A percentile compares a stretch with the other conserved stretches of the same genome.
phyloP scores from a whole-genome alignment of 2,888 invertebrate genomes.

The Lasioglossum oenotherae region DNA sequence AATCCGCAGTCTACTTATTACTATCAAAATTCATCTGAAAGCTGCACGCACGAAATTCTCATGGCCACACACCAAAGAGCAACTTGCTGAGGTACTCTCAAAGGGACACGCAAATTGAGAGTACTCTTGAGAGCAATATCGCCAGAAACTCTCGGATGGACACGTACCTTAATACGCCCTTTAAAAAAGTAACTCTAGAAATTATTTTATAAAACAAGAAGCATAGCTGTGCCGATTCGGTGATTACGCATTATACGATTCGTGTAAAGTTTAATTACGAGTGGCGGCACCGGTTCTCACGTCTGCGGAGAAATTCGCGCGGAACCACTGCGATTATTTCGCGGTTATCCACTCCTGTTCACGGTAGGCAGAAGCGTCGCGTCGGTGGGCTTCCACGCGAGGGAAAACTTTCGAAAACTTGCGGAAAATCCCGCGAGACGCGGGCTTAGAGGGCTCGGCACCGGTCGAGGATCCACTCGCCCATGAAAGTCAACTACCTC shows the following conservation, averaged over 20 bases:
- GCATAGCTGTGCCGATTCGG: background rate
- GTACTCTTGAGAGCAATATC: too few relatives aligned
- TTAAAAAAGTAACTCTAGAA: too few relatives aligned
- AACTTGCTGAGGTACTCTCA: too few relatives aligned
- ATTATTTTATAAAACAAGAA: background rate
- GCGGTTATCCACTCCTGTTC: constrained; percentile 2
- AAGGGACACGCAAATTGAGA: too few relatives aligned
- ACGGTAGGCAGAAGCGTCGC: background rate
- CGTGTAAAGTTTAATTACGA: constrained; percentile 4
- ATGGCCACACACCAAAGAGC: too few relatives aligned
- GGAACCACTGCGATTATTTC: background rate
- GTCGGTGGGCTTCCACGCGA: background rate
- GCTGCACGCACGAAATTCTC: too few relatives aligned
- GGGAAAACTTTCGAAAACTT: constrained; percentile 8
- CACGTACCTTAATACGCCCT: too few relatives aligned
- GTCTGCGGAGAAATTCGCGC: background rate
- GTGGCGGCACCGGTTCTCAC: background rate
- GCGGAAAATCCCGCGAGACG: background rate
- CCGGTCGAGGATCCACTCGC: background rate
- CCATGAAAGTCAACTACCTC: constrained; percentile 11
- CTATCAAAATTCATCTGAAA: too few relatives aligned
- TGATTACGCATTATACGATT: background rate
- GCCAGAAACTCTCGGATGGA: too few relatives aligned
- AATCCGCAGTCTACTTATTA: too few relatives aligned
- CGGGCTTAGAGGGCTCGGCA: constrained; percentile 2